phyloP scores from a whole-genome alignment of 2,888 invertebrate genomes.

The Ctena decussata region DNA sequence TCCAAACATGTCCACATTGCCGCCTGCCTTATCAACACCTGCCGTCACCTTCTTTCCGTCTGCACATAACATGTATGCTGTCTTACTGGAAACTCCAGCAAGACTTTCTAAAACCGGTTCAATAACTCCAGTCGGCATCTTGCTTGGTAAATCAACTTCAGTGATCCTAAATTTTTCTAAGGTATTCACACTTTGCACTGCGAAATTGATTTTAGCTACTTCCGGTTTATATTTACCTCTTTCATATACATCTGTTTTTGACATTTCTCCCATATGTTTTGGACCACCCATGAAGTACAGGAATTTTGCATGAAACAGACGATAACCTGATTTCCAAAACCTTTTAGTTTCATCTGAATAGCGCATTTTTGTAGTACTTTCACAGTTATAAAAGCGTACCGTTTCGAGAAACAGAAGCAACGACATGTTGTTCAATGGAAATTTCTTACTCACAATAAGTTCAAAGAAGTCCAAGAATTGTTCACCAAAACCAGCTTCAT shows the following conservation, averaged over 20 bases:
- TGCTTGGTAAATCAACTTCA: constrained; percentile 3
- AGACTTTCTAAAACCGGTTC: constrained; percentile 2
- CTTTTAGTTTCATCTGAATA: too few species aligned
- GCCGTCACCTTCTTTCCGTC: constrained; percentile 42
- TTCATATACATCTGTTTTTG: background rate
- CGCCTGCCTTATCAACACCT: constrained; percentile 31
- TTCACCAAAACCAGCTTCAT: background rate
- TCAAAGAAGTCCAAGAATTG: too few species aligned
- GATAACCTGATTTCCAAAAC: constrained; percentile 15
- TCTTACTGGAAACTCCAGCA: background rate
- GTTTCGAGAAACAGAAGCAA: too few species aligned
- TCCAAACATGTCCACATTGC: constrained; percentile 48
- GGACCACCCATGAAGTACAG: constrained; percentile 14
- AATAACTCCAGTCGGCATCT: constrained; percentile 18
- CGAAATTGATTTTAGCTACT: background rate
- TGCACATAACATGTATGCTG: constrained; percentile 37
- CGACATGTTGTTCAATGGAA: too few species aligned
- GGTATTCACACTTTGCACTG: background rate
- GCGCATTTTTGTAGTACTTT: background rate
- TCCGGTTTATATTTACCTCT: constrained; percentile 3
- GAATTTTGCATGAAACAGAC: too few species aligned
- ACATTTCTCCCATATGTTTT: background rate
- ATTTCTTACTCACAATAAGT: too few species aligned
- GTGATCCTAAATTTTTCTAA: constrained; percentile 1
- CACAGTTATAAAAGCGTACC: background rate